Evolutionary conservation across 2,888 invertebrate genomes (phyloP), one percentile per base, ranked within the genome.

Genomic region (Perizoma affinitatum): DNA sequence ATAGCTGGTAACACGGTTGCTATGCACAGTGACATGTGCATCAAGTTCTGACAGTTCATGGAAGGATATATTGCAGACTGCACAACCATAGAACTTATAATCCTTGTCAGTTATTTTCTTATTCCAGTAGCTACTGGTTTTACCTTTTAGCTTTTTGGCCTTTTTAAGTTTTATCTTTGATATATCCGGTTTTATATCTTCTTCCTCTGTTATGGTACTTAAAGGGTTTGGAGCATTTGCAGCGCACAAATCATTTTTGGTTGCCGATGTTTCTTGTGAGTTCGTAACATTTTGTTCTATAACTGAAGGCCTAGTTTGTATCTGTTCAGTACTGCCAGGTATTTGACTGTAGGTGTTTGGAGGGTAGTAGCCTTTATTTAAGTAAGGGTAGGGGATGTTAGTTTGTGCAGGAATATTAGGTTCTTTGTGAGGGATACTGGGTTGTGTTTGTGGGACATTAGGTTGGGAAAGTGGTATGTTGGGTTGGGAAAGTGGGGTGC

Each of bases 1-100:
- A 43, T 91, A 92, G 47, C 89, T 90, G 0, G 91, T 91, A 51
- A 89, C 73, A 38, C 91, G 78, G 35, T 88, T 86, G 43, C 87
- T 86, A 42, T 92, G 91, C 0, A 80, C 76, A 0, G 82, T 77
- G 0, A 91, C 85, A 62, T 92, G 91, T 4, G 83, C 72, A 45
- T 90, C 90, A 3, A 92, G 66, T 5, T 89, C 84, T 0, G 76
- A 67, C 3, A 90, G 59, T 0, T 79, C 67, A 9, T 72, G 67
- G 54, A 79, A 91, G 7, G 84, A 83, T 3, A 90, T 75, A 53
- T 90, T 84, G 43, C 91, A 92, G 0, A 91, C 79, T 0, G 91
- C 73, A 62, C 91, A 92, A 0, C 89, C 90, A 34, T 88, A 92
- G 56, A 90, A 92, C 0, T 85, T 82, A 43, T 84, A 91, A 0